Conservation (phyloP, 2,888 invertebrate species). For the Mycalesis mineus region DNA sequence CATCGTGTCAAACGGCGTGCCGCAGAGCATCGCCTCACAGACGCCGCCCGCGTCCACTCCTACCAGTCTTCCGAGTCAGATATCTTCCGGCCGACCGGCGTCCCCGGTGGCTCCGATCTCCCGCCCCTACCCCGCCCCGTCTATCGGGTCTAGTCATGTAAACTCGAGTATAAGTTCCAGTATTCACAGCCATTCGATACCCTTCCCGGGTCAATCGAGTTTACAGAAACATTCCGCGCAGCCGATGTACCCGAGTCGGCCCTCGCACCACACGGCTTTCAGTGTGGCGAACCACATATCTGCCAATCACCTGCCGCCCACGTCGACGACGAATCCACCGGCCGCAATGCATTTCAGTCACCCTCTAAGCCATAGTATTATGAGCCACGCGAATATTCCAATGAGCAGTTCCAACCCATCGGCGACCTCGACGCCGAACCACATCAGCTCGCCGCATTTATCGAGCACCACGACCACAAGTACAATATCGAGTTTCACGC, state of each 20-base stretch:
- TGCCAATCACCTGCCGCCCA: slow-evolving; percentile 78
- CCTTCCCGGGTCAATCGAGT: slow-evolving; percentile 69
- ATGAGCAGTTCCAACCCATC: slow-evolving; percentile 48
- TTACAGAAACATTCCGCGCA: slow-evolving; percentile 74
- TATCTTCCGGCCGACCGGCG: slow-evolving; percentile 53
- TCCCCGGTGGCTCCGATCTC: slow-evolving; percentile 59
- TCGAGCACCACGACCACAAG: slow-evolving; percentile 49
- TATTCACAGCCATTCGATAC: slow-evolving; percentile 65
- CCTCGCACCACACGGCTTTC: slow-evolving; percentile 65
- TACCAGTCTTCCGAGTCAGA: slow-evolving; percentile 68
- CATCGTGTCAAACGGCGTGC: slow-evolving; percentile 43
- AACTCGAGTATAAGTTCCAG: slow-evolving; percentile 69
- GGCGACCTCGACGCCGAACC: slow-evolving; percentile 51
- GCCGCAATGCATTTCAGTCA: slow-evolving; percentile 62
- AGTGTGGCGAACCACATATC: slow-evolving; percentile 65
- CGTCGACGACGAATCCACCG: slow-evolving; percentile 56
- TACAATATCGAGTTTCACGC: slow-evolving; percentile 57
- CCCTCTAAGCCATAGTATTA: slow-evolving; percentile 60
- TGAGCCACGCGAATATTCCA: slow-evolving; percentile 54
- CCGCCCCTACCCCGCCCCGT: slow-evolving; percentile 62
- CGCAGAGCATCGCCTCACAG: slow-evolving; percentile 51
- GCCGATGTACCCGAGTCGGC: slow-evolving; percentile 60
- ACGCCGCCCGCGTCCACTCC: slow-evolving; percentile 53
- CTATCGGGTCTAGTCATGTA: slow-evolving; percentile 75
- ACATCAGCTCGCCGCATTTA: slow-evolving; percentile 49